Evolutionary conservation across 2,113 vertebrate species (phyloP), one percentile per base, ranked within the genome.

Genomic region (Ictalurus furcatus): DNA sequence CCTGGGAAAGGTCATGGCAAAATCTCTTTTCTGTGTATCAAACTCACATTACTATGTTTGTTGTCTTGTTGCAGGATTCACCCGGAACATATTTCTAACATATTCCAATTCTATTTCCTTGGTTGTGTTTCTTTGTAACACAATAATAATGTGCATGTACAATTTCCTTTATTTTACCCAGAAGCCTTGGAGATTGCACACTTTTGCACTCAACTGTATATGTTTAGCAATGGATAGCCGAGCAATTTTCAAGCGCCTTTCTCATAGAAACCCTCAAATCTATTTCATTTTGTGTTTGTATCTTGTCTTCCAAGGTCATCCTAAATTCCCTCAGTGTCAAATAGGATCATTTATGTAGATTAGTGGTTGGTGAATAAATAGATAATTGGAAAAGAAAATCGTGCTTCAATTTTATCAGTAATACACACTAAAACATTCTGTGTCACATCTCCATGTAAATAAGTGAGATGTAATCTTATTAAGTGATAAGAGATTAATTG

Each of bases 401-500:
- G 17, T 58, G 79, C 34, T 58, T 81, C n/a, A n/a, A 34, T 81
- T 34, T 58, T 30, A 34, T 82, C 17, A 59, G 79, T 56, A 80
- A 80, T 7, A 80, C 28, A 52, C 76, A 54, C 37, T 48, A n/a
- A 40, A 83, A 0, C 28, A 61, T 23, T 21, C 21, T 30, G n/a
- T 23, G 23, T 37, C 52, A 71, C 25, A 59, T 59, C 58, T 48
- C n/a, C 37, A 84, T 84, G 37, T 48, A 3, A 88, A 59, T 88
- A 83, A 30, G 69, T 73, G 25, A 14, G 56, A 76, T 28, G 54
- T 6, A 40, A 30, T 76, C 37, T 76, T 74, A 71, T 76, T 73
- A 84, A 84, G 58, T 56, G 86, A 83, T 85, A 58, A 87, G 58
- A 34, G 59, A 82, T 90, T 82, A 56, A 80, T 65, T 87, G 84